Evolutionary conservation across 1,140 invertebrate species (phyloP).

Genomic region (Scaptomyza graminum): DNA sequence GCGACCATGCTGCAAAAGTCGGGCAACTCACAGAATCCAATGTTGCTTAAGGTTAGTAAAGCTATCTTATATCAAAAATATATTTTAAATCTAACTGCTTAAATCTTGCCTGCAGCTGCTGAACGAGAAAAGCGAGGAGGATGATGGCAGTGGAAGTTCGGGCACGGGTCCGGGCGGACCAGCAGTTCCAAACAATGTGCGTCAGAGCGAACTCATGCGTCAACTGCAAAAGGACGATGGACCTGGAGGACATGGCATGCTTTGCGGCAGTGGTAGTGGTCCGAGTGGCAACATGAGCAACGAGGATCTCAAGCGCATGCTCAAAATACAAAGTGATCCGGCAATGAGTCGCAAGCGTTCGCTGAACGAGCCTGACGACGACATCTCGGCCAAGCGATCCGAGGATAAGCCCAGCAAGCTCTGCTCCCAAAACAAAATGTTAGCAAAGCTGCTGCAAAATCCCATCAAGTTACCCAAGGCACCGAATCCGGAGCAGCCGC

Average conservation of each 20-base stretch:
- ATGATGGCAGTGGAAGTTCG: conserved; percentile 85
- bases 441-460: conserved; percentile 92
- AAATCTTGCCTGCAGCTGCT: conserved; percentile 88
- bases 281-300: conserved; percentile 62
- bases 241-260: conserved; percentile 87
- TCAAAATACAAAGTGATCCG: conserved; percentile 85
- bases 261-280: conserved; percentile 74
- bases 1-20: conserved; percentile 62
- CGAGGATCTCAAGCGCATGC: conserved; percentile 83
- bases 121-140: conserved; percentile 93
- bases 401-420: conserved; percentile 87
- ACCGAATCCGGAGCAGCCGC: conserved; percentile 88
- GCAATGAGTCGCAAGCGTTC: conserved; percentile 87
- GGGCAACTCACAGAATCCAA: conserved; percentile 85
- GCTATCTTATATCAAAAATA: background rate
- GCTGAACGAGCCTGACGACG: conserved; percentile 87
- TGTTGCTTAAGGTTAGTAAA: conserved; percentile 89
- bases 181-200: conserved; percentile 82
- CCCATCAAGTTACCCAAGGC: conserved; percentile 87
- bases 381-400: conserved; percentile 85
- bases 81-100: background rate
- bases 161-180: conserved; percentile 46
- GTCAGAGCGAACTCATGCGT: conserved; percentile 90
- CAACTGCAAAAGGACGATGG: conserved; percentile 90
- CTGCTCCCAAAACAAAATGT: conserved; percentile 93